Percentiles rank a stretch among this genome's conserved stretches.
Evolutionary conservation across 2,797 vertebrate genomes (phyloP).

Genomic region (Pyrrhura leucotis): DNA sequence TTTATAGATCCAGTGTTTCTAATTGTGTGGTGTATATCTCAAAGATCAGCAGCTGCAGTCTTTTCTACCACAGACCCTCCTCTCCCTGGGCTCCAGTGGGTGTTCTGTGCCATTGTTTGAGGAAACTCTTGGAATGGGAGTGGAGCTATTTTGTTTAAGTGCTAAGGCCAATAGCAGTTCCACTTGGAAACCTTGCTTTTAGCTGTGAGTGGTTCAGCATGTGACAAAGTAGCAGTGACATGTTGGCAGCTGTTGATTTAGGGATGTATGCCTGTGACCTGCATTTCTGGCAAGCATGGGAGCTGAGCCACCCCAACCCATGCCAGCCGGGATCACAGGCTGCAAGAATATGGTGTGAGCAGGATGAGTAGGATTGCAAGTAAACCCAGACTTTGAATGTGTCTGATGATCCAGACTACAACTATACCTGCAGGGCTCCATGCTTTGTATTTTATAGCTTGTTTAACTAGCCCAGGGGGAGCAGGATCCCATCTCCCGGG

Average conservation of each 20-base stretch:
- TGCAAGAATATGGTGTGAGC: not conserved
- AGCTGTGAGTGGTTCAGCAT: not conserved
- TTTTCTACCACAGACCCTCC: not conserved
- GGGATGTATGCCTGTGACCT: conserved; percentile 6
- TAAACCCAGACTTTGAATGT: not conserved
- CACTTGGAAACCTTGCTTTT: not conserved
- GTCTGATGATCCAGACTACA: not conserved
- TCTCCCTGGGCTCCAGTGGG: not conserved
- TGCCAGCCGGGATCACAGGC: not conserved
- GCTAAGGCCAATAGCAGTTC: not conserved
- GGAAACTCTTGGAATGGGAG: not conserved
- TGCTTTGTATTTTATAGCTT: not conserved
- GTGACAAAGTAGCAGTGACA: conserved; percentile 13
- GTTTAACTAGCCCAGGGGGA: not conserved
- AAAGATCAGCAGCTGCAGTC: not conserved
- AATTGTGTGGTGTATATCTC: conserved; percentile 2
- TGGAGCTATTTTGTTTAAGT: not conserved
- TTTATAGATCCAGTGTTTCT: conserved; percentile 9
- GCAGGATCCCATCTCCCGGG: not conserved
- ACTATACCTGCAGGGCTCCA: rapidly evolving
- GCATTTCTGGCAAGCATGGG: not conserved
- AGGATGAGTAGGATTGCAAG: not conserved
- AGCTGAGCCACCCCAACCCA: not conserved
- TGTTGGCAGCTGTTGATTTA: not conserved
- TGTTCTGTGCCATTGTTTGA: conserved; percentile 42